Evolutionary conservation across 2,113 vertebrate genomes (phyloP).

Genomic region (Megaceryle torquata): DNA sequence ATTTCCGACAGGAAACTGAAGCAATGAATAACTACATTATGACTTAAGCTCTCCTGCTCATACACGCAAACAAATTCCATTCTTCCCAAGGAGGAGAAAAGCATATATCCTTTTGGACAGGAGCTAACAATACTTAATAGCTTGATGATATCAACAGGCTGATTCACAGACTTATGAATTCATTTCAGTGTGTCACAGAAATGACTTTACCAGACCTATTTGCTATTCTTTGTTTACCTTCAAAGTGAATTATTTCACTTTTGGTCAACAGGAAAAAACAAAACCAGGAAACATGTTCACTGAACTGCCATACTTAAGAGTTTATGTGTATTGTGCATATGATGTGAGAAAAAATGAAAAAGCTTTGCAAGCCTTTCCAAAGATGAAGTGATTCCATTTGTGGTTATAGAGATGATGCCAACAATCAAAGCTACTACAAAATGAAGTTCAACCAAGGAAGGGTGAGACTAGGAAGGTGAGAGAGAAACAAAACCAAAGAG

Average conservation of each 20-base stretch:
- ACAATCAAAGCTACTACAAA: background rate
- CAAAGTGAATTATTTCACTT: slow-evolving; percentile 46
- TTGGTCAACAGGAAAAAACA: slow-evolving; percentile 63
- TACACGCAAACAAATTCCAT: slow-evolving; percentile 27
- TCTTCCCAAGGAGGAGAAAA: slow-evolving; percentile 50
- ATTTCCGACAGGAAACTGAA: slow-evolving; percentile 50
- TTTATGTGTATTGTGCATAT: background rate
- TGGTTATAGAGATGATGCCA: background rate
- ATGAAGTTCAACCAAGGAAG: background rate
- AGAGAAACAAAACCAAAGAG: background rate
- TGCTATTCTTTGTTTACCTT: slow-evolving; percentile 53
- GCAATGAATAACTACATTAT: background rate
- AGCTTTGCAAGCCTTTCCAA: background rate
- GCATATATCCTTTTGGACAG: slow-evolving; percentile 26
- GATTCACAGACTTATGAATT: slow-evolving; percentile 42
- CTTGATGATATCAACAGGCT: slow-evolving; percentile 49
- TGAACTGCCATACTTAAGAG: background rate
- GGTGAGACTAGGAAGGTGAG: background rate
- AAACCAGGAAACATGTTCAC: slow-evolving; percentile 44
- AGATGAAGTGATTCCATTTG: background rate
- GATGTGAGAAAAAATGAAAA: background rate
- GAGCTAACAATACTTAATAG: slow-evolving; percentile 41
- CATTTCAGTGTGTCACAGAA: slow-evolving; percentile 52
- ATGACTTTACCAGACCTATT: slow-evolving; percentile 55
- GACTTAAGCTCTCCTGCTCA: slow-evolving; percentile 2